Evolutionary conservation across 2,888 invertebrate species (phyloP).

Genomic region (Thecophora atra): DNA sequence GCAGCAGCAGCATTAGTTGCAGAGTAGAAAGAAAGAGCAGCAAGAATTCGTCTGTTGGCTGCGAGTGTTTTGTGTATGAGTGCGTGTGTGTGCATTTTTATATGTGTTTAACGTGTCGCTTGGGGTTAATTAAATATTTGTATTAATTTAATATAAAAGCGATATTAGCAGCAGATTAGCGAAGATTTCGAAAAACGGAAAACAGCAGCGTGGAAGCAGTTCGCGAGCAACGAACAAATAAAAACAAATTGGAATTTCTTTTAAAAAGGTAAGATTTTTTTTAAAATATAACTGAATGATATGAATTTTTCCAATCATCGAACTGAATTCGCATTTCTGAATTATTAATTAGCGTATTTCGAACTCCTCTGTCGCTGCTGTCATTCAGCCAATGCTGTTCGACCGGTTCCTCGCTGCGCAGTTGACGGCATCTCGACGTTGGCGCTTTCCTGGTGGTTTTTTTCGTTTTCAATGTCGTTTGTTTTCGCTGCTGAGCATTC

Average conservation of each 20-base stretch:
- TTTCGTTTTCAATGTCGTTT: background rate
- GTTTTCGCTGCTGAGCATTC: constrained; percentile 3
- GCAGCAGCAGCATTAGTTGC: no score
- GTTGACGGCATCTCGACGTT: constrained; percentile 17
- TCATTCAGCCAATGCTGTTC: constrained; percentile 13
- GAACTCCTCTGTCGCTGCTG: background rate
- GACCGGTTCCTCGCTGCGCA: constrained; percentile 32
- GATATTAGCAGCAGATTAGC: background rate
- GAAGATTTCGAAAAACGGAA: background rate
- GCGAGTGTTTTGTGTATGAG: background rate
- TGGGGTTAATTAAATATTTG: constrained; percentile 2
- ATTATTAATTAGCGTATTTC: background rate
- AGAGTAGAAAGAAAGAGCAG: constrained; percentile 25
- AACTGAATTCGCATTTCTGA: background rate
- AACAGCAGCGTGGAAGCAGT: background rate
- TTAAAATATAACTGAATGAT: background rate
- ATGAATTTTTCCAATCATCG: background rate
- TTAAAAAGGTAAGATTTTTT: constrained; percentile 1
- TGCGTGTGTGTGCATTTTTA: constrained; percentile 12
- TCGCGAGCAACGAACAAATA: background rate
- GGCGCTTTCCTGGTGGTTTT: constrained; percentile 20
- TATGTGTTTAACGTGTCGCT: constrained; percentile 19
- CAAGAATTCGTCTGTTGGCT: background rate
- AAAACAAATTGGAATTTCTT: constrained; percentile 21
- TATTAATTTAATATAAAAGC: constrained; percentile 11